Base-by-base conservation (phyloP, 2,113 vertebrate genomes). In the Gallinago media region DNA sequence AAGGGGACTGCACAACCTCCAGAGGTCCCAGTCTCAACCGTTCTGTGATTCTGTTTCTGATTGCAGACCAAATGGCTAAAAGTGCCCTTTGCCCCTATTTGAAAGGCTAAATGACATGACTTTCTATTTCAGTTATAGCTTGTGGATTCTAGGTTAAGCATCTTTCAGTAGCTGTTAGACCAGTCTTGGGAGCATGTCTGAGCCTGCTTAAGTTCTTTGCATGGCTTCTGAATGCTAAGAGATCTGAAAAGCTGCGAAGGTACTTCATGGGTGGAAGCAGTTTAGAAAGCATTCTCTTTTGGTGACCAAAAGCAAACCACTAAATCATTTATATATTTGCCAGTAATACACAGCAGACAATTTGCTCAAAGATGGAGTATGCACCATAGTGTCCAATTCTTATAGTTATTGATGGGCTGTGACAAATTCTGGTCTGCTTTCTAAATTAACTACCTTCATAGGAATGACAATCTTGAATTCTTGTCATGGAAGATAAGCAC, bases 111-210 rank as follows among this genome's bases (percentile, higher is more conserved):
- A 59, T 62, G 81, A 74, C 89, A 15, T 4, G 1, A 21, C 19
- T 78, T 66, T n/a, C 27, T 29, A 27, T n/a, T 82, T 76, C 67
- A 38, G 11, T 3, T 66, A 27, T 14, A 61, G n/a, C 19, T 86
- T 50, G 29, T 36, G 42, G 42, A 73, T 93, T 40, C 27, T 40
- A 29, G 27, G 11, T 80, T 20, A 56, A 86, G 67, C 56, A 46
- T 65, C 65, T 88, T 68, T 76, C 42, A 25, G 61, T 47, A 91
- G 90, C 58, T 92, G 82, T 92, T 81, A 72, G 68, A 95, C 92
- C 79, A 86, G 94, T 92, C 88, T 15, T 56, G 31, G 54, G 49
- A 67, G 20, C 95, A 42, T 67, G 90, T 94, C 66, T 90, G 55
- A 88, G 14, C 82, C 47, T 94, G 92, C 44, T 70, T 12, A 66